phyloP scores from a whole-genome alignment of 2,888 invertebrate genomes.

The Dryobotodes eremita region DNA sequence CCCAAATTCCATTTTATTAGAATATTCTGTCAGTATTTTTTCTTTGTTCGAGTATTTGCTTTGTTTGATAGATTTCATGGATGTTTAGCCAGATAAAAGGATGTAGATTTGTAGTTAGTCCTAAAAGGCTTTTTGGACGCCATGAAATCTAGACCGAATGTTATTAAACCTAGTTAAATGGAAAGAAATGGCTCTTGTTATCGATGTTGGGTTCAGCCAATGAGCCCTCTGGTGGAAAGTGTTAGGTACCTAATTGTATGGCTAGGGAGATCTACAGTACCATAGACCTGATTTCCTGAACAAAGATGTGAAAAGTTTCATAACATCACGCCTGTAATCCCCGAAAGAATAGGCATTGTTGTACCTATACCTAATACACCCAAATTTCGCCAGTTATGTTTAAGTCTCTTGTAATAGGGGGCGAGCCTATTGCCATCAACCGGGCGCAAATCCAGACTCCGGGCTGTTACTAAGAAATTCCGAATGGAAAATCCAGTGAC shows the following conservation, averaged over 20 bases:
- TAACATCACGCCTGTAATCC: neutral
- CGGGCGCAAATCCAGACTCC: neutral
- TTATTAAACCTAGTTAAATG: neutral
- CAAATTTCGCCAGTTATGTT: neutral
- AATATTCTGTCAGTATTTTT: constrained; percentile 15
- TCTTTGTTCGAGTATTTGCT: constrained; percentile 12
- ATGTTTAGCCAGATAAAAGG: constrained; percentile 6
- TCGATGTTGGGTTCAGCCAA: neutral
- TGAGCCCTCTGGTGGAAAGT: neutral
- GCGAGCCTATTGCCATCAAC: neutral
- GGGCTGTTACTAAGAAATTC: neutral
- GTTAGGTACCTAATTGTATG: neutral
- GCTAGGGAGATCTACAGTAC: neutral
- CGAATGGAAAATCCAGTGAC: no score
- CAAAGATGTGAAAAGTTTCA: neutral
- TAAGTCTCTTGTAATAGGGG: no score
- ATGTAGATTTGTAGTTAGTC: neutral
- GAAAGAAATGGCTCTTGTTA: neutral
- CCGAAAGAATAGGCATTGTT: neutral
- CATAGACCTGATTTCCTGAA: neutral
- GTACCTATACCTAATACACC: neutral
- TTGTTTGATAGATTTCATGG: constrained; percentile 32
- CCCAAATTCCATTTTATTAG: neutral
- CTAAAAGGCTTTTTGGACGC: constrained; percentile 21
- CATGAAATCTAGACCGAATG: constrained; percentile 6